These are phyloP conservation scores for Neogale vison DNA, from an alignment of 2,113 vertebrate genomes.

Conservation along the genomic window DNA sequence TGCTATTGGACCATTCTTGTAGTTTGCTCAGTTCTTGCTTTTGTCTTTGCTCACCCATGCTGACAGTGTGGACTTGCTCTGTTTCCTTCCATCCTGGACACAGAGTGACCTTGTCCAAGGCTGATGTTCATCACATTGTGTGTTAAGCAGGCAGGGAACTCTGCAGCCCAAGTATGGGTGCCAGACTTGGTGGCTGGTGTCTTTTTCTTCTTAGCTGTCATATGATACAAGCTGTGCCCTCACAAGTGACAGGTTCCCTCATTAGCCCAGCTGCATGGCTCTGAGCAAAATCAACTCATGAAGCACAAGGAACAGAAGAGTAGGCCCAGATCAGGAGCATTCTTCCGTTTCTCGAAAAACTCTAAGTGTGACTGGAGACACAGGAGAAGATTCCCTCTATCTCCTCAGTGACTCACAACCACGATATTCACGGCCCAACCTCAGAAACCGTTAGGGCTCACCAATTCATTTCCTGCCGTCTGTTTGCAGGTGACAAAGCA, in stretches of 20 bases:
- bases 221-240: not conserved
- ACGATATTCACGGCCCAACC: accelerated
- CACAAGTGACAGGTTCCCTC: not conserved
- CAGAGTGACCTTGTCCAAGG: not conserved
- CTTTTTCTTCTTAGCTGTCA: not conserved
- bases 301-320: not conserved
- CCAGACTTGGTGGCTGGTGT: not conserved
- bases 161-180: no score
- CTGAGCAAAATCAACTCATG: not conserved
- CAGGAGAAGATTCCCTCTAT: not conserved
- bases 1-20: not conserved
- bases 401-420: not conserved
- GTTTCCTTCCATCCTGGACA: not conserved
- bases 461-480: not conserved
- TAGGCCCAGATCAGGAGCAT: accelerated
- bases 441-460: not conserved
- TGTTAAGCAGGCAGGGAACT: not conserved
- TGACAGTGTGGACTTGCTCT: not conserved
- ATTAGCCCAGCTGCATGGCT: not conserved
- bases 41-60: not conserved
- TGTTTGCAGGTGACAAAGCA: not conserved
- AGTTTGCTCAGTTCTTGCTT: not conserved
- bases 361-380: not conserved
- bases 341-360: not conserved
- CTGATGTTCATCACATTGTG: not conserved